A percentile compares a stretch with the other conserved stretches of the same genome.
phyloP scores from a whole-genome alignment of 2,888 invertebrate species.

The Xestia ashworthii region DNA sequence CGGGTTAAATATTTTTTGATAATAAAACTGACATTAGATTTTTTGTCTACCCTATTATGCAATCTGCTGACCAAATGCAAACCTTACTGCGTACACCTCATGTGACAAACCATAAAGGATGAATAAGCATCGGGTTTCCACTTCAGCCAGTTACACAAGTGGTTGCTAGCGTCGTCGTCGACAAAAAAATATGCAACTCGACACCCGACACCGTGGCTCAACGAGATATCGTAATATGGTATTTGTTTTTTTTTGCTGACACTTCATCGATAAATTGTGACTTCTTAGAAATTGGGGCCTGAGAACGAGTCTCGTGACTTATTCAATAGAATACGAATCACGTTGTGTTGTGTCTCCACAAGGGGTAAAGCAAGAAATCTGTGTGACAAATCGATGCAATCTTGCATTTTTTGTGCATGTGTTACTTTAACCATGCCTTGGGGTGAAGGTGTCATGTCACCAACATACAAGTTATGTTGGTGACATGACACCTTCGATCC shows the following conservation, averaged over 20 bases:
- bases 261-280: neutral
- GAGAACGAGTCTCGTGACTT: neutral
- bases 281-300: constrained; percentile 36
- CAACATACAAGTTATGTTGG: too few relatives aligned
- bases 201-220: constrained; percentile 15
- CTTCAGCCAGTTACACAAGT: constrained; percentile 15
- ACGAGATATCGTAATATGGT: constrained; percentile 19
- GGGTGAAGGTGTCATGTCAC: too few relatives aligned
- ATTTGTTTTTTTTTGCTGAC: constrained; percentile 44
- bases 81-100: neutral
- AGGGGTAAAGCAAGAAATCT: neutral
- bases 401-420: neutral
- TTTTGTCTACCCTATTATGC: neutral
- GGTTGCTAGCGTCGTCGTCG: neutral
- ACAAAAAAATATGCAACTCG: constrained; percentile 37
- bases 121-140: constrained; percentile 32
- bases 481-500: too few relatives aligned
- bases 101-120: neutral
- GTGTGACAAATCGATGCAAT: neutral
- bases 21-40: too few relatives aligned
- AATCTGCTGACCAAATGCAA: neutral
- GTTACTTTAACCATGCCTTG: constrained; percentile 1
- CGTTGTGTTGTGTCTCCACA: neutral
- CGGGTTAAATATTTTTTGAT: too few relatives aligned
- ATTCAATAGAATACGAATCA: neutral